Base-by-base conservation (phyloP, 2,888 invertebrate species). In the Ichneumoninae sp. region DNA sequence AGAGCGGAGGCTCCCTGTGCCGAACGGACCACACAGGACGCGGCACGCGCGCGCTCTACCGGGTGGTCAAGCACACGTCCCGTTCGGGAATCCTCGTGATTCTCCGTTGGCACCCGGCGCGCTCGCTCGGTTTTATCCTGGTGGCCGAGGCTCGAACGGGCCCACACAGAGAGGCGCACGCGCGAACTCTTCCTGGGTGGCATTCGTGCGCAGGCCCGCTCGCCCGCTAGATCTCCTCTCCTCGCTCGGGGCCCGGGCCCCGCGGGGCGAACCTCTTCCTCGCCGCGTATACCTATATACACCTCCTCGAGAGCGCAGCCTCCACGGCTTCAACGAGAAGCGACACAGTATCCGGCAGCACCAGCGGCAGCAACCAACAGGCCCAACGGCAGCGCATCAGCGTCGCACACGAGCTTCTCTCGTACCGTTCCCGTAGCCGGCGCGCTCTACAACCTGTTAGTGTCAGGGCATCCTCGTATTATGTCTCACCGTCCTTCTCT, bases 31-130 rank as follows among this genome's bases (percentile, higher is more conserved):
- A 96, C 96, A 96, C 96, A 96, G 95, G 94, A 95, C 93, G 96
- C 95, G 96, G 96, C 96, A 96, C 96, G 96, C 96, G 96, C 95
- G 95, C 94, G 94, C 94, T 95, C 95, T 95, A 93, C 92, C 93
- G 95, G 94, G 92, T 93, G 92, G 93, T 90, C 93, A 90, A 86
- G 90, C 90, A 91, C 91, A 93, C 92, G 91, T 91, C 89, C 87
- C 89, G 87, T 90, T 93, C 93, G 93, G 91, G 87, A 80, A 78
- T 86, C 77, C 85, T 91, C 92, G 93, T 70, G 80, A 62, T 85
- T 78, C 74, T 82, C 89, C 90, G 91, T 88, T n/a, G 66, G 78
- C n/a, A 81, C 86, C 92, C 93, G 92, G 88, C 79, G 81, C 69
- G 86, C 85, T 90, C 91, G 83, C 86, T 91, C 91, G 90, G 90